Base-by-base conservation (phyloP, 2,888 invertebrate genomes). In the Eurytoma californica region DNA sequence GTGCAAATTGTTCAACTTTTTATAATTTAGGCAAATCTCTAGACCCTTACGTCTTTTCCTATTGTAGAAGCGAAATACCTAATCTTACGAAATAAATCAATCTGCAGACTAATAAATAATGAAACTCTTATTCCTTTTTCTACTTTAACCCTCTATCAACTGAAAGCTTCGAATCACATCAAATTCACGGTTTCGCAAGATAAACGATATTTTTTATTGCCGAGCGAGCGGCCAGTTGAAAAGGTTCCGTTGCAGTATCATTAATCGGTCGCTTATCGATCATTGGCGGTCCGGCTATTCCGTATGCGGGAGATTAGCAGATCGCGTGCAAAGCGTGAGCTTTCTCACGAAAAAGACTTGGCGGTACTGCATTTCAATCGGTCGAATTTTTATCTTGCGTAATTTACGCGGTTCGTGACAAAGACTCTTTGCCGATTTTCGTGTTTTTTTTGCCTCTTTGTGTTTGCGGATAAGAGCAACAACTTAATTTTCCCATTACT, bases 161-260 rank as follows among this genome's bases (percentile, higher is more conserved):
- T 63, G 55, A 24, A 53, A 63, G 47, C 63, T 18, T 14, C 28
- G 24, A n/a, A 13, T 39, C 24, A 58, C 60, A 53, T 70, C 49
- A 39, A 58, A 77, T 72, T 72, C 72, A 77, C 72, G 77, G 77
- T 77, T 77, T 77, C 69, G 57, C 66, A 77, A 70, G 66, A 77
- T 60, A 58, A 66, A 60, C 47, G 70, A 72, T 76, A 69, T 55
- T 72, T 69, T 75, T 76, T 69, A 12, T 13, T n/a, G 18, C 49
- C 53, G 18, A 30, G 57, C 16, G 18, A 14, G 66, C 55, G n/a
- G 55, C 47, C 0, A 28, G 66, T 3, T 58, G 39, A 49, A 66
- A 70, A 66, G 28, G 30, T 3, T 53, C n/a, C 58, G 63, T 39
- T 39, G 18, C 51, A n/a, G 49, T 77, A 66, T 66, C 72, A 77